These are phyloP conservation scores for Tangachromis dhanisi DNA, from an alignment of 2,113 vertebrate genomes.

Conservation along the genomic window DNA sequence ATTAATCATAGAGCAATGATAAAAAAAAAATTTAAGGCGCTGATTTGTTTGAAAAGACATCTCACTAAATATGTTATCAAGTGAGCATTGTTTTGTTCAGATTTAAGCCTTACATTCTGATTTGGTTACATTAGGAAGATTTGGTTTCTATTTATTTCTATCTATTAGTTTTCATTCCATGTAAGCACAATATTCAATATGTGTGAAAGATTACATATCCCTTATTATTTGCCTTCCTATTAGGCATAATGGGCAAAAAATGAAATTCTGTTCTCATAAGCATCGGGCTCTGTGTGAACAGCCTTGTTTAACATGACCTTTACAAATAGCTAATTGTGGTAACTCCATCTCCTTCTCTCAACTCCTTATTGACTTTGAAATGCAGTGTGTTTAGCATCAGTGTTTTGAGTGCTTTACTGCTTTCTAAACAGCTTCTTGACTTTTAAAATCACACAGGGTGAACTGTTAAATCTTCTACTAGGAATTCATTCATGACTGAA, in stretches of 20 bases:
- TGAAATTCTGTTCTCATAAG: conserved; percentile 15
- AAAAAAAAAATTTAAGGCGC: rapidly evolving
- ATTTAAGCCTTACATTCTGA: neutral
- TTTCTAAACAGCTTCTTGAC: neutral
- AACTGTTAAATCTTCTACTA: neutral
- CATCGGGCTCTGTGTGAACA: neutral
- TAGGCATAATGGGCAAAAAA: conserved; percentile 8
- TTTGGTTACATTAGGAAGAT: neutral
- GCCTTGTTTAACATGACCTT: neutral
- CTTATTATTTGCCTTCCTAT: neutral
- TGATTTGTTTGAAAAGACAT: neutral
- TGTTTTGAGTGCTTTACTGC: neutral
- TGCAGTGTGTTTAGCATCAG: neutral
- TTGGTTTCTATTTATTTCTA: neutral
- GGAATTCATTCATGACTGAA: neutral
- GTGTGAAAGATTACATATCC: conserved; percentile 14
- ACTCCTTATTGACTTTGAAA: neutral
- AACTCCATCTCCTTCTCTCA: neutral
- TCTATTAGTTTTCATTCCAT: neutral
- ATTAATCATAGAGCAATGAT: neutral
- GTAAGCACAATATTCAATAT: conserved; percentile 15
- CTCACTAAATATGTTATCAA: neutral
- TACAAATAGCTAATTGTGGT: neutral
- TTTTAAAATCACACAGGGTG: neutral
- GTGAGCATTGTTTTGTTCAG: neutral